These are phyloP conservation scores for Agelas oroides DNA, from an alignment of 37 sponge, comb jelly and placozoan genomes.

Conservation along the genomic window DNA sequence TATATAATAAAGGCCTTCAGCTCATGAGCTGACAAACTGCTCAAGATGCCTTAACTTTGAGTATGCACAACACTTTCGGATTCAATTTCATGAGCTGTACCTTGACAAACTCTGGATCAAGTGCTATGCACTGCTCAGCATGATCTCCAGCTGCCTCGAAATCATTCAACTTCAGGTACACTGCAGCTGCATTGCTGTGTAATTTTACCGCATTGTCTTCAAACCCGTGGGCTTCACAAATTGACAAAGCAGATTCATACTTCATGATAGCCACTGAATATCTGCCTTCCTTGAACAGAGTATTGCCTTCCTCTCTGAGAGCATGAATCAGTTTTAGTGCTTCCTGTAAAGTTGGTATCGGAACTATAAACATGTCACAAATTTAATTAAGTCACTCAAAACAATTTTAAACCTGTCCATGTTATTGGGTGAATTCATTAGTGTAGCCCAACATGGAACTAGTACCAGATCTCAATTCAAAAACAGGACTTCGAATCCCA, in stretches of 20 bases:
- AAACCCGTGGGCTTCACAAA: not conserved
- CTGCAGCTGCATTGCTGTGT: not conserved
- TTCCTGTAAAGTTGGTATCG: not conserved
- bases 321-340: not conserved
- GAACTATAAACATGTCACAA: no score
- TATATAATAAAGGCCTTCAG: no score
- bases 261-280: not conserved
- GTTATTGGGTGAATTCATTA: no score
- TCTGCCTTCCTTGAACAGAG: not conserved
- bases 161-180: not conserved
- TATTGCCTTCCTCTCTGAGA: not conserved
- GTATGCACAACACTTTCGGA: no score
- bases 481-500: no score
- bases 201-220: not conserved
- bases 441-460: no score
- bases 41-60: no score
- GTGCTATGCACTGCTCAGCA: not conserved
- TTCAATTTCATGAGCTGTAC: not conserved
- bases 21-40: no score
- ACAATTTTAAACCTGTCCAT: no score
- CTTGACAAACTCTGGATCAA: constrained; percentile 3
- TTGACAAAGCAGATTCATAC: not conserved
- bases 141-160: not conserved
- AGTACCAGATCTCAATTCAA: no score
- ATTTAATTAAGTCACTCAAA: no score